Evolutionary conservation across 2,888 invertebrate species (phyloP).

Genomic region (Cordilura impudica): DNA sequence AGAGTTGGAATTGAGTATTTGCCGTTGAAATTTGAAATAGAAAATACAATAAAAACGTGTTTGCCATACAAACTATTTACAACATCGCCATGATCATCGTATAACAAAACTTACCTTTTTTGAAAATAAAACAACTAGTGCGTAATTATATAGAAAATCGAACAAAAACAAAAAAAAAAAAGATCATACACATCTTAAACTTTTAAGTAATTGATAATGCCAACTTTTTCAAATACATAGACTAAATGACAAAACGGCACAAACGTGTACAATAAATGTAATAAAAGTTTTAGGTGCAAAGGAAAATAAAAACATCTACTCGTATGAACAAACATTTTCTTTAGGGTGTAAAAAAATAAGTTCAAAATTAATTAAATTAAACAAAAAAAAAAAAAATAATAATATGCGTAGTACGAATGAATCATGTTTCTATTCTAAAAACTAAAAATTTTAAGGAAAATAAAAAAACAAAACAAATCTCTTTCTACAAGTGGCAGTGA

Average conservation of each 20-base stretch:
- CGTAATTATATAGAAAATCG: conserved; percentile 41
- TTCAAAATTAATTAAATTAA: neutral
- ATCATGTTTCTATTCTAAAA: conserved; percentile 58
- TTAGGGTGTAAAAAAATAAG: conserved; percentile 45
- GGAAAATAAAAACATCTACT: conserved; percentile 21
- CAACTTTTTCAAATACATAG: conserved; percentile 14
- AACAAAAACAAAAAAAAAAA: conserved; percentile 6
- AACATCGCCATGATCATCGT: conserved; percentile 26
- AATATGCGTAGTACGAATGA: conserved; percentile 58
- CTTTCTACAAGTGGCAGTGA: conserved; percentile 75
- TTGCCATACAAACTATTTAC: conserved; percentile 45
- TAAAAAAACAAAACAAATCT: conserved; percentile 50
- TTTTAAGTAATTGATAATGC: conserved; percentile 29
- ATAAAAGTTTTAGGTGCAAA: neutral
- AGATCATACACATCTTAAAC: conserved; percentile 17
- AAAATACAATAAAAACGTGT: conserved; percentile 52
- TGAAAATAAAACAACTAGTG: conserved; percentile 30
- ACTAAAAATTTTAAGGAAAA: conserved; percentile 49
- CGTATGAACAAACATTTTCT: conserved; percentile 20
- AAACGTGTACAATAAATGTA: conserved; percentile 16
- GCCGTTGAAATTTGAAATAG: conserved; percentile 45
- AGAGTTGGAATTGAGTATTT: neutral
- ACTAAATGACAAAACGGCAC: conserved; percentile 3
- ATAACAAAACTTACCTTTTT: conserved; percentile 15
- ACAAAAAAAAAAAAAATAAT: conserved; percentile 12